Evolutionary conservation across 2,888 invertebrate species (phyloP).

Genomic region (Podotricha telesiphe): DNA sequence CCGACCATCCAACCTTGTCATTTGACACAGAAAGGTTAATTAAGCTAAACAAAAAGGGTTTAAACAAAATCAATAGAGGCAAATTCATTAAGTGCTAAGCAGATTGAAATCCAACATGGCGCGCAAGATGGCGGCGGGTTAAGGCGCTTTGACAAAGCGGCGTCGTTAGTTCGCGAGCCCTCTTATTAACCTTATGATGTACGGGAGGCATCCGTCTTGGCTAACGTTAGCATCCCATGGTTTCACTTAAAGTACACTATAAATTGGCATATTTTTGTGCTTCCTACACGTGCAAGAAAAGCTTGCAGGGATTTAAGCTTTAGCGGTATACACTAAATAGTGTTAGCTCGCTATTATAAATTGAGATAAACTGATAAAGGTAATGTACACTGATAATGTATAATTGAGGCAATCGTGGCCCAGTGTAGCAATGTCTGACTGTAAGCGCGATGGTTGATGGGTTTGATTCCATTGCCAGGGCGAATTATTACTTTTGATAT

Average conservation of each 20-base stretch:
- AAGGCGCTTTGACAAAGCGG: constrained; percentile 83
- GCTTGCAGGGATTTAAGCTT: background rate
- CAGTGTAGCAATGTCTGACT: too few relatives aligned
- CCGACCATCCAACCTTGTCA: constrained; percentile 36
- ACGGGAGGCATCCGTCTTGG: constrained; percentile 72
- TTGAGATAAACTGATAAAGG: too few relatives aligned
- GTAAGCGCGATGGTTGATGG: too few relatives aligned
- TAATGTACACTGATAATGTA: too few relatives aligned
- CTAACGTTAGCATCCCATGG: constrained; percentile 41
- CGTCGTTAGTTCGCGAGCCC: constrained; percentile 82
- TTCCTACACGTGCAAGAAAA: background rate
- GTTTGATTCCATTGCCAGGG: too few relatives aligned
- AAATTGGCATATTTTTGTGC: constrained; percentile 25
- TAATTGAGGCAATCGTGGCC: too few relatives aligned
- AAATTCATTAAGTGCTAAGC: constrained; percentile 83
- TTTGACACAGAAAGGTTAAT: constrained; percentile 79
- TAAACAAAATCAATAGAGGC: constrained; percentile 83
- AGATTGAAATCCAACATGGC: constrained; percentile 83
- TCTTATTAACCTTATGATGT: constrained; percentile 85
- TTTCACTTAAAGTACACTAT: constrained; percentile 36
- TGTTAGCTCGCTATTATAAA: background rate
- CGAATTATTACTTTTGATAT: too few relatives aligned
- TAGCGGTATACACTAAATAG: background rate
- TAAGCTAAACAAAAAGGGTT: constrained; percentile 83
- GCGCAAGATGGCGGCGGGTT: constrained; percentile 75